Conservation (phyloP, 2,797 vertebrate species). For the Manis javanica region DNA sequence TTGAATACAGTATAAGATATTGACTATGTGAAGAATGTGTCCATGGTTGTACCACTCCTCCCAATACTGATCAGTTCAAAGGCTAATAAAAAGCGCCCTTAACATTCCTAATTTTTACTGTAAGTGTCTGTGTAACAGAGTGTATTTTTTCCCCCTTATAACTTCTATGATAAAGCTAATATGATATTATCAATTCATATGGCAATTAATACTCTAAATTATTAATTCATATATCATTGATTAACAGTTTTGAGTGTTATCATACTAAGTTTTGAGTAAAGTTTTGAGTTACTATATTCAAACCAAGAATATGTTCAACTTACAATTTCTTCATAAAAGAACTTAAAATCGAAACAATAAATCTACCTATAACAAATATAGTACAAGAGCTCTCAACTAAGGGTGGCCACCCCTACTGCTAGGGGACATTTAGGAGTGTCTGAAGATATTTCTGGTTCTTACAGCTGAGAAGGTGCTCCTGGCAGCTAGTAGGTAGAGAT, state of each 20-base stretch:
- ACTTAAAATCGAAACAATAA: not conserved
- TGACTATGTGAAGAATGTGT: not conserved
- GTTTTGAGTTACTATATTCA: not conserved
- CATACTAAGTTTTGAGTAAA: not conserved
- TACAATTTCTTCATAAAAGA: not conserved
- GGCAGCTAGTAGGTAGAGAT: not conserved
- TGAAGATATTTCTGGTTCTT: not conserved
- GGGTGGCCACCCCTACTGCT: not conserved
- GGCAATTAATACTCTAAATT: conserved; percentile 14
- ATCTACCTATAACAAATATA: not conserved
- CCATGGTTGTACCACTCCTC: not conserved
- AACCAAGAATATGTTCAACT: not conserved
- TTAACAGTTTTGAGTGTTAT: not conserved
- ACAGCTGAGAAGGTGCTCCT: not conserved
- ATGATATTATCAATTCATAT: not conserved
- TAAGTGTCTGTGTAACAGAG: not conserved
- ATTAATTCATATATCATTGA: not conserved
- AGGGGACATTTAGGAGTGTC: not conserved
- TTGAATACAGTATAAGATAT: not conserved
- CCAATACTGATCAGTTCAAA: not conserved
- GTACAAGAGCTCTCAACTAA: not conserved
- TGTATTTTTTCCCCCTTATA: not conserved
- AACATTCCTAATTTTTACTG: not conserved
- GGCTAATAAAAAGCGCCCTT: not conserved
- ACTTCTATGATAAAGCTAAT: not conserved